A percentile compares a stretch with the other conserved stretches of the same genome.
phyloP scores from a whole-genome alignment of 1,140 invertebrate species.

The Antheraea pernyi region DNA sequence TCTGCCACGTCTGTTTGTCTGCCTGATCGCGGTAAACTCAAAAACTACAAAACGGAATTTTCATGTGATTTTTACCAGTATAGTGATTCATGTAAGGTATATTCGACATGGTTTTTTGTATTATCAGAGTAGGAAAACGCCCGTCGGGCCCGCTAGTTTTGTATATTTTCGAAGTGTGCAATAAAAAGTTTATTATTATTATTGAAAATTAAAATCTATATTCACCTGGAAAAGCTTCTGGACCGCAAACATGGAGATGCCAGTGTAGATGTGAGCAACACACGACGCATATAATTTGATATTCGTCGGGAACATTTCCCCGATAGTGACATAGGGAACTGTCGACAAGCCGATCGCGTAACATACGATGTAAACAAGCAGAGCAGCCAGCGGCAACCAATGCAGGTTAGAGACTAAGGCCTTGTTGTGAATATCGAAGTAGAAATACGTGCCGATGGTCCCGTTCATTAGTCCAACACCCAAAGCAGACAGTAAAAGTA shows the following conservation, averaged over 20 bases:
- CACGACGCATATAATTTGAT: conserved; percentile 85
- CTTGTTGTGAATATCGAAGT: conserved; percentile 55
- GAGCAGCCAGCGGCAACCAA: conserved; percentile 82
- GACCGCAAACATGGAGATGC: conserved; percentile 85
- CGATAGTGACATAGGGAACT: conserved; percentile 85
- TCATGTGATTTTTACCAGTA: too few relatives aligned
- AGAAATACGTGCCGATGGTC: conserved; percentile 81
- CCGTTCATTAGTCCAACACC: conserved; percentile 79
- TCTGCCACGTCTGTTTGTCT: too few relatives aligned
- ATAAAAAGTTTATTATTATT: too few relatives aligned
- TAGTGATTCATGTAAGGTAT: too few relatives aligned
- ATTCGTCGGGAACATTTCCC: conserved; percentile 87
- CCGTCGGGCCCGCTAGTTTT: too few relatives aligned
- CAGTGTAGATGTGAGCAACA: conserved; percentile 85
- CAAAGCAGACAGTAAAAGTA: conserved; percentile 82
- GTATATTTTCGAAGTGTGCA: too few relatives aligned
- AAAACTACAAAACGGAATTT: too few relatives aligned
- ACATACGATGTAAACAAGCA: conserved; percentile 85
- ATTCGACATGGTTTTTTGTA: too few relatives aligned
- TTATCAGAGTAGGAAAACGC: too few relatives aligned
- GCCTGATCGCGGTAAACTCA: too few relatives aligned
- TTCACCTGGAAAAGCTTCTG: conserved; percentile 85
- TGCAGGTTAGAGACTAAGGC: conserved; percentile 60
- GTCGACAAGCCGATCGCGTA: conserved; percentile 86
- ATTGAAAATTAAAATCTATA: conserved; percentile 5